A percentile compares a stretch with the other conserved stretches of the same genome.
Evolutionary conservation across 2,797 vertebrate species (phyloP).

Genomic region (Acanthopagrus latus): DNA sequence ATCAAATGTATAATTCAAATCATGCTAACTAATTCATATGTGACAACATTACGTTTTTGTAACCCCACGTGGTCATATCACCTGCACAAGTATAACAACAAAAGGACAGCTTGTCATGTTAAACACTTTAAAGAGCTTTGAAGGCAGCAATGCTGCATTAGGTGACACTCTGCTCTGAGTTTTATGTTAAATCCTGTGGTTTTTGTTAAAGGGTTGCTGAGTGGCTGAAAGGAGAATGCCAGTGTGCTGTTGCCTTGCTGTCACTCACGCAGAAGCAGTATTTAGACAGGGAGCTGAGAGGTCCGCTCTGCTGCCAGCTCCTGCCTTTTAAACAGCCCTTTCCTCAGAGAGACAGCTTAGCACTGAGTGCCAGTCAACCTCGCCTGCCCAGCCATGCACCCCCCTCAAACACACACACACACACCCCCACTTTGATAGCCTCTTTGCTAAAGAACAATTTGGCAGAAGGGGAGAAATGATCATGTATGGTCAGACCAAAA

Average conservation of each 20-base stretch:
- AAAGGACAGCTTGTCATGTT: constrained; percentile 70
- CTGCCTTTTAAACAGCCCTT: constrained; percentile 82
- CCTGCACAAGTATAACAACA: constrained; percentile 35
- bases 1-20: constrained; percentile 32
- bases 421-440: constrained; percentile 51
- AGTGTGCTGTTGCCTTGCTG: constrained; percentile 78
- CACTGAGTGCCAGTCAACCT: constrained; percentile 81
- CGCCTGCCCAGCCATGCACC: constrained; percentile 37
- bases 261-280: constrained; percentile 81
- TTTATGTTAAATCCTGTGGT: constrained; percentile 72
- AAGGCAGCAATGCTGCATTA: constrained; percentile 49
- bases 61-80: constrained; percentile 33
- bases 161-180: constrained; percentile 67
- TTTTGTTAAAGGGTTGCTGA: constrained; percentile 76
- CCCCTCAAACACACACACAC: neutral
- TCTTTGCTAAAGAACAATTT: constrained; percentile 73
- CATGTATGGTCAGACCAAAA: constrained; percentile 72
- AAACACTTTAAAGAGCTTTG: constrained; percentile 64
- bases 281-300: constrained; percentile 84
- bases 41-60: constrained; percentile 12
- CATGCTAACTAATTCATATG: constrained; percentile 39
- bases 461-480: constrained; percentile 70
- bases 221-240: constrained; percentile 76
- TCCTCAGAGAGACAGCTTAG: constrained; percentile 83
- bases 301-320: constrained; percentile 79